Percentiles rank a stretch among this genome's conserved stretches.
Evolutionary conservation across 2,888 invertebrate genomes (phyloP).

Genomic region (Campoletis raptor): DNA sequence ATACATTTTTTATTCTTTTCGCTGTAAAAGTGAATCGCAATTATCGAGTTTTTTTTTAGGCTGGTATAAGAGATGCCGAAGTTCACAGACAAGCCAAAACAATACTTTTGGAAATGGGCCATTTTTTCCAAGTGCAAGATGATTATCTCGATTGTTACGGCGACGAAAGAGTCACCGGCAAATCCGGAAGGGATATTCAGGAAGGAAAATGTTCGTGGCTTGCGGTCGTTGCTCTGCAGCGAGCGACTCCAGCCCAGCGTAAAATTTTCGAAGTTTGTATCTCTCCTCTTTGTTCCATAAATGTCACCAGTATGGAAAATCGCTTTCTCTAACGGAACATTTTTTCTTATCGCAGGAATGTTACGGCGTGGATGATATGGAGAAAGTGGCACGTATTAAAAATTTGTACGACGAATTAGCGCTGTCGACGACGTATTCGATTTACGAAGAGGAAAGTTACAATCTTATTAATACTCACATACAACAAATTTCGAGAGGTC

Average conservation of each 20-base stretch:
- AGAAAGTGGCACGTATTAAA: conserved; percentile 89
- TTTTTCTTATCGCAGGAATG: conserved; percentile 86
- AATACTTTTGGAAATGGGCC: conserved; percentile 96
- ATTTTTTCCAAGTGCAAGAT: conserved; percentile 97
- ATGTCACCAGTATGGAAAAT: background rate
- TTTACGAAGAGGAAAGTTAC: conserved; percentile 94
- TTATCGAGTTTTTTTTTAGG: conserved; percentile 80
- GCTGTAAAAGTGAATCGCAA: background rate
- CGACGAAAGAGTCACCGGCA: conserved; percentile 93
- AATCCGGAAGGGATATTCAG: conserved; percentile 95
- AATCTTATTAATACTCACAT: conserved; percentile 93
- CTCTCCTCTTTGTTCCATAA: background rate
- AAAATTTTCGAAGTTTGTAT: conserved; percentile 88
- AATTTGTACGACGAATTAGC: conserved; percentile 92
- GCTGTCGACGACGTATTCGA: conserved; percentile 91
- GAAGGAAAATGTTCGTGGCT: conserved; percentile 99
- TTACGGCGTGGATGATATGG: conserved; percentile 90
- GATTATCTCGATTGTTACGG: conserved; percentile 97
- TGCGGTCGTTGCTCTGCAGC: conserved; percentile 94
- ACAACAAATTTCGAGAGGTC: conserved; percentile 92
- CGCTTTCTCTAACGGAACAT: conserved; percentile 11
- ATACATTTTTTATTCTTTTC: conserved; percentile 18
- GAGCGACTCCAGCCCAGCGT: conserved; percentile 90
- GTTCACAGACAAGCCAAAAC: conserved; percentile 94
- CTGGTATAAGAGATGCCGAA: conserved; percentile 90